These are phyloP conservation scores for Apostichopus japonicus DNA, from an alignment of 35 echinoderm and acorn worm species.

Conservation along the genomic window DNA sequence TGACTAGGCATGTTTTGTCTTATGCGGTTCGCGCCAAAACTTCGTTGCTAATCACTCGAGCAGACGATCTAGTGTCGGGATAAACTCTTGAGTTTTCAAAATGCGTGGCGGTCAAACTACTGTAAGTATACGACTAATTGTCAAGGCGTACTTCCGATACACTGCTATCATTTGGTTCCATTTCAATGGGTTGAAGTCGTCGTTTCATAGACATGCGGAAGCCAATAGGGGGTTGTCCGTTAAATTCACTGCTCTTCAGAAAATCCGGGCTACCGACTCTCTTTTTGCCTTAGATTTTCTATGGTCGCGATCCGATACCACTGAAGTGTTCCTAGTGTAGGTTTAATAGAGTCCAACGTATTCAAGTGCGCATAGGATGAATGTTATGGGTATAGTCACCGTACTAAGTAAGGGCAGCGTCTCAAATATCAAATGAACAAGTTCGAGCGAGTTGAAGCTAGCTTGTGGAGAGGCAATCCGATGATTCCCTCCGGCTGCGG, in stretches of 20 bases:
- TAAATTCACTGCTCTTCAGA: slow-evolving; percentile 20
- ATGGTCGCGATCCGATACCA: slow-evolving; percentile 16
- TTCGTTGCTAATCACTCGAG: slow-evolving; percentile 61
- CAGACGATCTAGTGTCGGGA: slow-evolving; percentile 52
- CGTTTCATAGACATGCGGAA: neutral
- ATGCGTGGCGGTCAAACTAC: slow-evolving; percentile 45
- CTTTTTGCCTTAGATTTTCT: neutral
- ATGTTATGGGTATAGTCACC: neutral
- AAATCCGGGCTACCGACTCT: slow-evolving; percentile 13
- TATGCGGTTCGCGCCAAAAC: slow-evolving; percentile 37
- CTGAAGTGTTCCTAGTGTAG: slow-evolving; percentile 40
- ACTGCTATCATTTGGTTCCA: slow-evolving; percentile 15
- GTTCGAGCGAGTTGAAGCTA: slow-evolving; percentile 40
- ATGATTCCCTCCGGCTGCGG: slow-evolving; percentile 17
- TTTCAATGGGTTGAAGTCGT: neutral
- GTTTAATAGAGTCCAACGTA: slow-evolving; percentile 39
- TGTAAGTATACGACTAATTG: slow-evolving; percentile 29
- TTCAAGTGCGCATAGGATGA: slow-evolving; percentile 24
- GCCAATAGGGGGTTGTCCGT: slow-evolving; percentile 18
- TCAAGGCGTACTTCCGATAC: slow-evolving; percentile 47
- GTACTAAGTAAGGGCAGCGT: neutral
- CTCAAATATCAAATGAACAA: neutral
- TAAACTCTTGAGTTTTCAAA: slow-evolving; percentile 55
- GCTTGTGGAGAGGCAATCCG: slow-evolving; percentile 53
- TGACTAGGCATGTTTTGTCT: slow-evolving; percentile 13